A percentile compares a stretch with the other conserved stretches of the same genome.
These are phyloP conservation scores for Halcyon senegalensis DNA, from an alignment of 2,113 vertebrate genomes.

Conservation along the genomic window DNA sequence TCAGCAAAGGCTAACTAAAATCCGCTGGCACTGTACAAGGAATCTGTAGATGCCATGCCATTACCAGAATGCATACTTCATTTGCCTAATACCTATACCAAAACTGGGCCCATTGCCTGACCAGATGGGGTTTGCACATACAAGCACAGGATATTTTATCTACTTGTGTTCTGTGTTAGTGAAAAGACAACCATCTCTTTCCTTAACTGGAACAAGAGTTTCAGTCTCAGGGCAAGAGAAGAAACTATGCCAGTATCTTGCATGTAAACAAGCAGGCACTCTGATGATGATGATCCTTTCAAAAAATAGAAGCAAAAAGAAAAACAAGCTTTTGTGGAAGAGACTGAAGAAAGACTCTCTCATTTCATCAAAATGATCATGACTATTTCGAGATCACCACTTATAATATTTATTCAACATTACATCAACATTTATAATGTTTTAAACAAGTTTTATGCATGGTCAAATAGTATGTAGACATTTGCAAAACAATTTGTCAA, in stretches of 20 bases:
- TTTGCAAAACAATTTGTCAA: slow-evolving; percentile 10
- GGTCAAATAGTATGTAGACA: neutral
- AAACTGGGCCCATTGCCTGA: neutral
- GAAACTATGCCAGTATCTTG: neutral
- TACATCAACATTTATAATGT: neutral
- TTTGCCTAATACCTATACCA: neutral
- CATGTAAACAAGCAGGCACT: neutral
- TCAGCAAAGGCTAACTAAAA: neutral
- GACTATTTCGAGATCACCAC: neutral
- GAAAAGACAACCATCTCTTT: neutral
- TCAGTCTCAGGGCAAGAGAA: neutral
- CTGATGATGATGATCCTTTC: neutral
- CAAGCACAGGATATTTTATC: neutral
- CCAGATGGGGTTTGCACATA: neutral
- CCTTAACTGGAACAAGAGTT: neutral
- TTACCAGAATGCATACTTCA: neutral
- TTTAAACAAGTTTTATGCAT: slow-evolving; percentile 17
- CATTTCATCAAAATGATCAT: neutral
- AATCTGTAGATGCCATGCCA: neutral
- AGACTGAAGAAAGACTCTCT: neutral
- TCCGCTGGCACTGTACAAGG: neutral
- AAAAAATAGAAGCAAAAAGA: neutral
- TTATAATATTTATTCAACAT: slow-evolving; percentile 4
- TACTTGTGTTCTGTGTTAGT: neutral
- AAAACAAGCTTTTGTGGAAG: neutral